These are phyloP conservation scores for Syrrhaptes paradoxus DNA, from an alignment of 2,113 vertebrate species.

Conservation along the genomic window DNA sequence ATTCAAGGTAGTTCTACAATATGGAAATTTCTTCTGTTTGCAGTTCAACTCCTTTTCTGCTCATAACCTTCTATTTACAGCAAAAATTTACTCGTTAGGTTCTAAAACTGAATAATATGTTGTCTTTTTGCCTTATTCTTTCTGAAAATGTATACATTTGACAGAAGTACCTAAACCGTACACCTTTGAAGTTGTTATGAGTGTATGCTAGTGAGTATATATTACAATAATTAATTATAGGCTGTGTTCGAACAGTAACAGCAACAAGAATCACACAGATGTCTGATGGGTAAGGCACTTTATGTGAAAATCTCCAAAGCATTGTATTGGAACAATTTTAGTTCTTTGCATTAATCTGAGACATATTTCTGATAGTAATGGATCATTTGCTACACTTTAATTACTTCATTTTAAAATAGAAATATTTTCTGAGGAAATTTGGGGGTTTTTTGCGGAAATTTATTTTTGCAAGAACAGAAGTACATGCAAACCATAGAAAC, in stretches of 20 bases:
- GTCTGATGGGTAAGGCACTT: not conserved
- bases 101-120: not conserved
- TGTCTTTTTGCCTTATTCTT: not conserved
- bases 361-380: not conserved
- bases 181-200: not conserved
- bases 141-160: not conserved
- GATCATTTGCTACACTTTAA: not conserved
- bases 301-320: not conserved
- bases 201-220: not conserved
- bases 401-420: not conserved
- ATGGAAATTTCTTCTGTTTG: not conserved
- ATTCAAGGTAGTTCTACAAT: not conserved
- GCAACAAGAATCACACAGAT: not conserved
- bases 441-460: not conserved
- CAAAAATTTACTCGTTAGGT: not conserved
- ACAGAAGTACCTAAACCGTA: not conserved
- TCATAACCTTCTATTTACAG: not conserved
- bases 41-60: not conserved
- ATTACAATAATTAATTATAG: not conserved
- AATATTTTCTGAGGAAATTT: not conserved
- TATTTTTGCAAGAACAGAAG: not conserved
- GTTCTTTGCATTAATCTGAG: not conserved
- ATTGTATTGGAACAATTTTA: not conserved
- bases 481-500: not conserved
- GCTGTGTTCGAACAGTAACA: not conserved